Conservation (phyloP, 2,888 invertebrate species). For the Penaeus monodon region DNA sequence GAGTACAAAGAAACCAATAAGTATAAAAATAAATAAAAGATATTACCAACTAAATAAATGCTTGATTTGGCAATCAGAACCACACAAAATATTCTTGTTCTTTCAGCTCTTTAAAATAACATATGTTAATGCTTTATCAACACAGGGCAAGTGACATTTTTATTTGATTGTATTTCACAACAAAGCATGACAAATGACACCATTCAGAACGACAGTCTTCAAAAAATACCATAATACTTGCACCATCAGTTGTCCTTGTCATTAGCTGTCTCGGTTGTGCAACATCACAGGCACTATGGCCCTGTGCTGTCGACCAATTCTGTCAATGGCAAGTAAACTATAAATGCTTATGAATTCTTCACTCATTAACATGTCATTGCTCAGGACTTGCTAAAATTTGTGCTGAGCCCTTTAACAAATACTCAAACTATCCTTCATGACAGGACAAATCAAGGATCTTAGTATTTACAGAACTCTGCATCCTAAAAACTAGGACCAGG, state of each 20-base stretch:
- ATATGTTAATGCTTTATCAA: not conserved
- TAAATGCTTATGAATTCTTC: slow-evolving; percentile 2
- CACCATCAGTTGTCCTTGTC: slow-evolving; percentile 41
- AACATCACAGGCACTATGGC: slow-evolving; percentile 54
- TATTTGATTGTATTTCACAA: slow-evolving; percentile 7
- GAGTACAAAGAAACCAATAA: too few species aligned
- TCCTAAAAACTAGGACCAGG: too few species aligned
- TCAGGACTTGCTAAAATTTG: slow-evolving; percentile 2
- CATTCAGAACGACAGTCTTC: slow-evolving; percentile 24
- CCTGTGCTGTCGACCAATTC: slow-evolving; percentile 56
- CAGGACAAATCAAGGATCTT: too few species aligned
- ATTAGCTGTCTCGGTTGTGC: slow-evolving; percentile 40
- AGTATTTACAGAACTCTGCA: too few species aligned
- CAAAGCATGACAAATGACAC: slow-evolving; percentile 27
- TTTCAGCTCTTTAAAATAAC: too few species aligned
- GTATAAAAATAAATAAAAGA: too few species aligned
- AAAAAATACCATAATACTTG: slow-evolving; percentile 52
- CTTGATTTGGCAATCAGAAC: too few species aligned
- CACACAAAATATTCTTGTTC: too few species aligned
- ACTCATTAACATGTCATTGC: not conserved
- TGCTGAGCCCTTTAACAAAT: not conserved
- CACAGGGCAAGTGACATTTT: slow-evolving; percentile 26
- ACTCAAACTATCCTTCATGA: too few species aligned
- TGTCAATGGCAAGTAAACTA: slow-evolving; percentile 50
- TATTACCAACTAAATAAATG: too few species aligned